Conservation (phyloP, 2,797 vertebrate genomes). For the Streptopelia turtur region DNA sequence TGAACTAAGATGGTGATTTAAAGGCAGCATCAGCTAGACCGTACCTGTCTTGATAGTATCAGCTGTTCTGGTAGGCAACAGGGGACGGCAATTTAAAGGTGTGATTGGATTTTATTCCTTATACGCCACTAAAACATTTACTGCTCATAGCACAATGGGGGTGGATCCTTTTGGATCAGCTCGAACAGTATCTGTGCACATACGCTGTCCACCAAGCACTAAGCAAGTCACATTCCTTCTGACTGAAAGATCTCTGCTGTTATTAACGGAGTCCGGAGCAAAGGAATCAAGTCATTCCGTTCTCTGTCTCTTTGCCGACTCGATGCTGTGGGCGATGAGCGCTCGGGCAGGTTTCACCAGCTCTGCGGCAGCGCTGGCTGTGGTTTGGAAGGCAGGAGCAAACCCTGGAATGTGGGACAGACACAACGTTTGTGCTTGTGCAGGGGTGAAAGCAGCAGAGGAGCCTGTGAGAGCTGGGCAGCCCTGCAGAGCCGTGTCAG, state of each 20-base stretch:
- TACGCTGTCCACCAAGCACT: neutral
- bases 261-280: neutral
- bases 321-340: neutral
- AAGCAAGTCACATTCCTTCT: neutral
- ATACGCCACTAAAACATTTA: neutral
- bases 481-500: fast-evolving
- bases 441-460: neutral
- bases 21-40: neutral
- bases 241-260: neutral
- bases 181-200: neutral
- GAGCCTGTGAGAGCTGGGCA: neutral
- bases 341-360: conserved; percentile 11
- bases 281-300: neutral
- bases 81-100: neutral
- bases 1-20: neutral
- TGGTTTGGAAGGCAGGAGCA: neutral
- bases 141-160: neutral
- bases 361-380: neutral
- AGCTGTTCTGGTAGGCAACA: neutral
- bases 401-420: neutral
- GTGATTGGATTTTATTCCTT: neutral
- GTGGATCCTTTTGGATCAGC: neutral
- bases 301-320: neutral
- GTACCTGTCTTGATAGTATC: neutral
- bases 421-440: neutral